Conservation (phyloP, 1,140 invertebrate genomes). For the Schlechtendalia chinensis region DNA sequence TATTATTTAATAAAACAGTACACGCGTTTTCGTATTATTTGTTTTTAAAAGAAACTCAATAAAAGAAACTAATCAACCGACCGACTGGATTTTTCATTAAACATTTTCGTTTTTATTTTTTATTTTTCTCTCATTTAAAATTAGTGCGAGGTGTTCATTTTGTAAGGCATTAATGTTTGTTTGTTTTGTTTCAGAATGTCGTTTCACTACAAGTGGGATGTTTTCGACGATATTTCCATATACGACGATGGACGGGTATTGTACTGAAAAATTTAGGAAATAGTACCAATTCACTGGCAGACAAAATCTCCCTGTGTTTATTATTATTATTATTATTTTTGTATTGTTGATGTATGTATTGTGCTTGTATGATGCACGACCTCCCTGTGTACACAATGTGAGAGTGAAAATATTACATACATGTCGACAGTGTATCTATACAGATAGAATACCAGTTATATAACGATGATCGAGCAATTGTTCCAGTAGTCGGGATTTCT, state of each 20-base stretch:
- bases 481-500: too few relatives aligned
- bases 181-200: conserved; percentile 35
- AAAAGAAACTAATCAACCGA: conserved; percentile 6
- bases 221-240: not conserved
- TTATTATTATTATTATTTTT: too few relatives aligned
- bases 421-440: too few relatives aligned
- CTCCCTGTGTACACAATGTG: too few relatives aligned
- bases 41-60: not conserved
- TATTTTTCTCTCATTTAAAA: not conserved
- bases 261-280: too few relatives aligned
- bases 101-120: conserved; percentile 17
- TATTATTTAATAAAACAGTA: conserved; percentile 27
- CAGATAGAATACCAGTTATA: too few relatives aligned
- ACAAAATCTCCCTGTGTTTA: too few relatives aligned
- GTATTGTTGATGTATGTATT: too few relatives aligned
- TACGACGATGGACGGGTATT: not conserved
- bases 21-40: conserved; percentile 14
- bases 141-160: not conserved
- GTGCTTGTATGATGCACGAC: too few relatives aligned
- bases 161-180: not conserved
- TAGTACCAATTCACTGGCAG: too few relatives aligned
- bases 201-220: not conserved
- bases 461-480: too few relatives aligned
- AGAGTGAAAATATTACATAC: too few relatives aligned
- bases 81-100: not conserved